Percentiles rank a stretch among this genome's conserved stretches.
Evolutionary conservation across 2,797 vertebrate genomes (phyloP).

Genomic region (Buphagus erythrorhynchus): DNA sequence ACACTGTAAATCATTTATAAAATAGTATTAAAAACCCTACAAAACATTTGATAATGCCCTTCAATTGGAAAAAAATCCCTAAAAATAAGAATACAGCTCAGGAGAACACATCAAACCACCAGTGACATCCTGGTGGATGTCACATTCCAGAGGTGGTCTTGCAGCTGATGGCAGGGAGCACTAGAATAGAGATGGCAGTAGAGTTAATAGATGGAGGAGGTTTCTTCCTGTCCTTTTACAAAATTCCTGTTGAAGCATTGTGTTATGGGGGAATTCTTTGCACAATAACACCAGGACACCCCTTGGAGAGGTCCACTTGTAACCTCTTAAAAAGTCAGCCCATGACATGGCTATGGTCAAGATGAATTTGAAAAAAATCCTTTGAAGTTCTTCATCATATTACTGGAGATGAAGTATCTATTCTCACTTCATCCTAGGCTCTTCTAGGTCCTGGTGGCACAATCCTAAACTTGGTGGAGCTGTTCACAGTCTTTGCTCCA

Average conservation of each 20-base stretch:
- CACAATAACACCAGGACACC: neutral
- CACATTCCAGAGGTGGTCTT: neutral
- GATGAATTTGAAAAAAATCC: neutral
- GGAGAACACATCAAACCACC: neutral
- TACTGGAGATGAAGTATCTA: neutral
- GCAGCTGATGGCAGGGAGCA: neutral
- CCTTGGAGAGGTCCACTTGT: neutral
- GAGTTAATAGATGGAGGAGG: neutral
- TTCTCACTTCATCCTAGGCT: neutral
- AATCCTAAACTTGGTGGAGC: neutral
- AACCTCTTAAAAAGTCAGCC: neutral
- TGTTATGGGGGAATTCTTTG: neutral
- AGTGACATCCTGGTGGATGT: neutral
- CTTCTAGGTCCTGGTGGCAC: neutral
- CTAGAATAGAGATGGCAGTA: neutral
- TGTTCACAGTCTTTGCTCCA: neutral
- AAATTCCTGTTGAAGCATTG: neutral
- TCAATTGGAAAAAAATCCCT: neutral
- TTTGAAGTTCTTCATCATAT: neutral
- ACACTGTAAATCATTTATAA: neutral
- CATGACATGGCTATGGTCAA: accelerated
- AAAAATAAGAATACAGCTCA: neutral
- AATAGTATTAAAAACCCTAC: neutral
- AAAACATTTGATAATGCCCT: neutral
- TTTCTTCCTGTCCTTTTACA: neutral